A percentile compares a stretch with the other conserved stretches of the same genome.
Evolutionary conservation across 2,888 invertebrate species (phyloP).

Genomic region (Didymodactylos carnosus): DNA sequence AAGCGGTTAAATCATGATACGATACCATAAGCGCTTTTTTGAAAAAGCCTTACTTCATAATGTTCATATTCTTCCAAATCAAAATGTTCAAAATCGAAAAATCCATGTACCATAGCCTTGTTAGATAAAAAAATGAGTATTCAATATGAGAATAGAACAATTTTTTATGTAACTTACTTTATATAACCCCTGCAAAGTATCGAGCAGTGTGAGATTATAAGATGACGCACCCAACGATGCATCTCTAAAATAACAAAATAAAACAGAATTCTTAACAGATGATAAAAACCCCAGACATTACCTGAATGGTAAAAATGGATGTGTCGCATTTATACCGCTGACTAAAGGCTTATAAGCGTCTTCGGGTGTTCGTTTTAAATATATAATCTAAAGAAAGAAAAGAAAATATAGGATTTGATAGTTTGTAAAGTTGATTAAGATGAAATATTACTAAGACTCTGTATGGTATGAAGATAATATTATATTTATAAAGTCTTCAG

Average conservation of each 20-base stretch:
- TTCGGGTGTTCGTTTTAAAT: constrained; percentile 60
- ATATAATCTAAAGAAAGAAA: constrained; percentile 83
- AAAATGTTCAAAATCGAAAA: constrained; percentile 79
- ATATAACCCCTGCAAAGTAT: constrained; percentile 64
- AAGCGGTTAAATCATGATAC: no score
- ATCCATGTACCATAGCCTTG: constrained; percentile 58
- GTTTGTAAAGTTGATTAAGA: no score
- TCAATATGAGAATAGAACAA: no score
- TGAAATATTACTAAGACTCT: no score
- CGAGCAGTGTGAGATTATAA: constrained; percentile 66
- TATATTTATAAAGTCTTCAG: no score
- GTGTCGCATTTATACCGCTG: constrained; percentile 45
- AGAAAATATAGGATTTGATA: no score
- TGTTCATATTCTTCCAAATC: constrained; percentile 83
- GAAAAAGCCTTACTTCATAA: constrained; percentile 82
- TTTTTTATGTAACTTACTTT: constrained; percentile 42
- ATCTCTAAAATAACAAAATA: no score
- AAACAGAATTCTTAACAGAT: no score
- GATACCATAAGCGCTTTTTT: no score
- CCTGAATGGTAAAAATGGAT: constrained; percentile 42
- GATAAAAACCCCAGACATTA: no score
- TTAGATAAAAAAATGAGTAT: no score
- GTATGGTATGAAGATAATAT: no score
- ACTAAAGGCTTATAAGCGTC: constrained; percentile 58
- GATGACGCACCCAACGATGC: constrained; percentile 71